These are phyloP conservation scores for Lophotriccus pileatus DNA, from an alignment of 2,797 vertebrate species.

Conservation along the genomic window DNA sequence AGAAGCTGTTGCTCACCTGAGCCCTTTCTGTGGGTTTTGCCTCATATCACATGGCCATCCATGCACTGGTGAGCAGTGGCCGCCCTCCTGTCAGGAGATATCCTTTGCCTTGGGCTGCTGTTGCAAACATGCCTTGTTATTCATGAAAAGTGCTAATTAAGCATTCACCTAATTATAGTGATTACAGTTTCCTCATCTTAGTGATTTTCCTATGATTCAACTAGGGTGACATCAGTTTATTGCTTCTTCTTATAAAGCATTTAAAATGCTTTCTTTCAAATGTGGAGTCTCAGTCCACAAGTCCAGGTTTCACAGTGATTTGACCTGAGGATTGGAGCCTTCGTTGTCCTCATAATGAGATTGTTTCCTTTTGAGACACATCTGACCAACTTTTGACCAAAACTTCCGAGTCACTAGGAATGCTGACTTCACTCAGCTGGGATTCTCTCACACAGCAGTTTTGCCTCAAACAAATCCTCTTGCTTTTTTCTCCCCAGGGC, in stretches of 20 bases:
- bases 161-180: slow-evolving; percentile 59
- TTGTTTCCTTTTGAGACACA: not conserved
- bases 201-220: slow-evolving; percentile 41
- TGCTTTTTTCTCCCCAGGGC: not conserved
- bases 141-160: slow-evolving; percentile 60
- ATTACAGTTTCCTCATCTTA: slow-evolving; percentile 62
- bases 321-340: not conserved
- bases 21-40: not conserved
- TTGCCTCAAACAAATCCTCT: not conserved
- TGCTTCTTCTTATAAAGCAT: slow-evolving; percentile 11
- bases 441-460: not conserved
- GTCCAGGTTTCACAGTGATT: not conserved
- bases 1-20: not conserved
- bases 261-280: not conserved
- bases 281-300: not conserved
- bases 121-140: slow-evolving; percentile 48
- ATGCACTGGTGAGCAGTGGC: not conserved
- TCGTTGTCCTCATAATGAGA: accelerated
- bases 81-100: not conserved
- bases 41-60: not conserved
- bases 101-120: not conserved
- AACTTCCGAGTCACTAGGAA: not conserved
- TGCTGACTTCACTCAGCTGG: not conserved
- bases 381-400: not conserved
- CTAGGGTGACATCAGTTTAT: slow-evolving; percentile 34